Conservation (phyloP, 2,113 vertebrate genomes). For the Okapia johnstoni region DNA sequence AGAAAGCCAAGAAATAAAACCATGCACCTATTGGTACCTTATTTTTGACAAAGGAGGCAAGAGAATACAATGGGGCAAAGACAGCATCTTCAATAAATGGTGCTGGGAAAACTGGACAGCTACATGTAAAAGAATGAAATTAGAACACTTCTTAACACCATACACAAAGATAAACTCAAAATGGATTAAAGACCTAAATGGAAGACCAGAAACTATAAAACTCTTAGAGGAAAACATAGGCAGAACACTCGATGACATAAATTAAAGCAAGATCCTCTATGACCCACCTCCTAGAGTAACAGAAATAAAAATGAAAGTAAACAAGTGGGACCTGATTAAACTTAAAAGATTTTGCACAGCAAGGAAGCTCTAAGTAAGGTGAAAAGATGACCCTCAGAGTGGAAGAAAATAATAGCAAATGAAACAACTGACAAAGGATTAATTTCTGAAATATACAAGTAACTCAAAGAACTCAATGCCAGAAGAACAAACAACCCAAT, state of each 20-base stretch:
- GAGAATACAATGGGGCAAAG: background rate
- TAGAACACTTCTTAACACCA: background rate
- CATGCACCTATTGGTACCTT: fast-evolving
- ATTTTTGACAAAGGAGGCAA: background rate
- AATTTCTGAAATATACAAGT: background rate
- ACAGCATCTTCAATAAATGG: background rate
- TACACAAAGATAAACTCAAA: background rate
- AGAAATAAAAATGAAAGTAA: background rate
- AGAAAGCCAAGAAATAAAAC: background rate
- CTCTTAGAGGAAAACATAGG: background rate
- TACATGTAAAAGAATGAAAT: background rate
- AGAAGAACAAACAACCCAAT: background rate
- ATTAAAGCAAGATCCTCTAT: background rate
- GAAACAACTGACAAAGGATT: background rate
- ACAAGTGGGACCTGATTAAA: background rate
- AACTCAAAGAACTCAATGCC: background rate
- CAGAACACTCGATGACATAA: background rate
- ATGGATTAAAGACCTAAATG: background rate
- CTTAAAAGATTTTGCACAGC: background rate
- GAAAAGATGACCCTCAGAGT: background rate
- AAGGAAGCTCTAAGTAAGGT: background rate
- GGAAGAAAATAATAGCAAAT: background rate
- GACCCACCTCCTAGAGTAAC: background rate
- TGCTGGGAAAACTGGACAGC: background rate
- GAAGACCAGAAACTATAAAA: background rate